Evolutionary conservation across 2,113 vertebrate species (phyloP).

Genomic region (Empidonax alnorum): DNA sequence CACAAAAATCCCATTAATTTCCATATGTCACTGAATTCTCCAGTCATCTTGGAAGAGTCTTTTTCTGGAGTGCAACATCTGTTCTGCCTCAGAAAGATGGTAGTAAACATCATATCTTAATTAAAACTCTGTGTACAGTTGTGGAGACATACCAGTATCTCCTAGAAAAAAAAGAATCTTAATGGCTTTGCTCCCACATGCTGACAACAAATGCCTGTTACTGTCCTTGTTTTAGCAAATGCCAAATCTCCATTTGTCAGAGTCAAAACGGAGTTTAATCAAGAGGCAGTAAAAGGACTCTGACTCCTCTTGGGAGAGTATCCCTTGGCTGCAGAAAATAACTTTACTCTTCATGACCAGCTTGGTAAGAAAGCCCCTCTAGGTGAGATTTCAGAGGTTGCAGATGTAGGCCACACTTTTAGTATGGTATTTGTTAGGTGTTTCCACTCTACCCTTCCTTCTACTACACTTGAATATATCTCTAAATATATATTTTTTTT

Average conservation of each 20-base stretch:
- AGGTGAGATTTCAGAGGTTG: neutral
- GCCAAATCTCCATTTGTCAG: neutral
- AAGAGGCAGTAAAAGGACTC: neutral
- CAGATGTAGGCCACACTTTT: neutral
- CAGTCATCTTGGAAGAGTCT: neutral
- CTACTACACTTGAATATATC: neutral
- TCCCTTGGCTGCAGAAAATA: neutral
- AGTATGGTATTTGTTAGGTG: neutral
- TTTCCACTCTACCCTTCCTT: neutral
- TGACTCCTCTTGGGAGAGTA: neutral
- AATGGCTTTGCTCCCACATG: neutral
- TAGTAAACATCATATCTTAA: slow-evolving; percentile 42
- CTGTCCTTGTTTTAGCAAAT: neutral
- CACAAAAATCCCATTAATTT: slow-evolving; percentile 51
- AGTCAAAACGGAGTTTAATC: neutral
- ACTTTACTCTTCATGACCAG: neutral
- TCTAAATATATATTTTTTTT: neutral
- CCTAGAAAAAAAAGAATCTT: neutral
- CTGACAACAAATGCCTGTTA: neutral
- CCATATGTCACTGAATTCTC: slow-evolving; percentile 33
- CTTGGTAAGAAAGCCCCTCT: neutral
- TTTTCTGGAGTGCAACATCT: slow-evolving; percentile 13
- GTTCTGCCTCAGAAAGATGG: slow-evolving; percentile 37
- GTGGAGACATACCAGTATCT: neutral
- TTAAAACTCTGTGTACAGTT: slow-evolving; percentile 21